Evolutionary conservation across 2,113 vertebrate genomes (phyloP).

Genomic region (Xiphophorus hellerii): DNA sequence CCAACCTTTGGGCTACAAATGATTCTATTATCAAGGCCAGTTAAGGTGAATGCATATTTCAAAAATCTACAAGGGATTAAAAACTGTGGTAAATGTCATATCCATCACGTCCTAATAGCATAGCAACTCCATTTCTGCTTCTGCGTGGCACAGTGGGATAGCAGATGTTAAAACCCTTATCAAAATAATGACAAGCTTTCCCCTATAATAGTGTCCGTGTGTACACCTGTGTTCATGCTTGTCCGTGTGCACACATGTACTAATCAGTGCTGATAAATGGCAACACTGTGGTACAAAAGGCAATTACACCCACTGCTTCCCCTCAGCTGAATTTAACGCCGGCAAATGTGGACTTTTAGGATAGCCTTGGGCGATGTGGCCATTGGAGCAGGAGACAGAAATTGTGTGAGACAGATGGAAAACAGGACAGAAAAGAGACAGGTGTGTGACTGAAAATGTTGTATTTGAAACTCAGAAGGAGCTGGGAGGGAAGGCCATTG

Average conservation of each 20-base stretch:
- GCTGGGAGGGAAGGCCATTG: background rate
- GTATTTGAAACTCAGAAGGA: conserved; percentile 6
- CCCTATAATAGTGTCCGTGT: conserved; percentile 39
- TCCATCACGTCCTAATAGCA: conserved; percentile 47
- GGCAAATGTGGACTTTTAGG: conserved; percentile 61
- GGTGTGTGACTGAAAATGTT: conserved; percentile 64
- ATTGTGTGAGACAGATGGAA: conserved; percentile 62
- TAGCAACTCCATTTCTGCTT: conserved; percentile 22
- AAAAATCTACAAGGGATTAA: conserved; percentile 50
- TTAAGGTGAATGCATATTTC: conserved; percentile 28
- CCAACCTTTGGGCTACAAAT: conserved; percentile 27
- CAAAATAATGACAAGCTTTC: conserved; percentile 53
- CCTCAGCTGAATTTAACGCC: conserved; percentile 57
- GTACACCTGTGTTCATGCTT: conserved; percentile 10
- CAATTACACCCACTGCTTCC: conserved; percentile 61
- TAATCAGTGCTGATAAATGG: conserved; percentile 53
- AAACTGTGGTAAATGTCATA: conserved; percentile 3
- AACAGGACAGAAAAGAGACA: conserved; percentile 50
- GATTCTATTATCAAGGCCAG: conserved; percentile 39
- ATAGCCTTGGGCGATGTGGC: conserved; percentile 56
- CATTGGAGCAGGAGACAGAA: conserved; percentile 49
- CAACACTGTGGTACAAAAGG: conserved; percentile 60
- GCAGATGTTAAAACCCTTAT: conserved; percentile 43
- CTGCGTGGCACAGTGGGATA: conserved; percentile 35
- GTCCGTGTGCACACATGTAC: conserved; percentile 41